phyloP scores from a whole-genome alignment of 2,113 vertebrate species.

The Varanus salvator region DNA sequence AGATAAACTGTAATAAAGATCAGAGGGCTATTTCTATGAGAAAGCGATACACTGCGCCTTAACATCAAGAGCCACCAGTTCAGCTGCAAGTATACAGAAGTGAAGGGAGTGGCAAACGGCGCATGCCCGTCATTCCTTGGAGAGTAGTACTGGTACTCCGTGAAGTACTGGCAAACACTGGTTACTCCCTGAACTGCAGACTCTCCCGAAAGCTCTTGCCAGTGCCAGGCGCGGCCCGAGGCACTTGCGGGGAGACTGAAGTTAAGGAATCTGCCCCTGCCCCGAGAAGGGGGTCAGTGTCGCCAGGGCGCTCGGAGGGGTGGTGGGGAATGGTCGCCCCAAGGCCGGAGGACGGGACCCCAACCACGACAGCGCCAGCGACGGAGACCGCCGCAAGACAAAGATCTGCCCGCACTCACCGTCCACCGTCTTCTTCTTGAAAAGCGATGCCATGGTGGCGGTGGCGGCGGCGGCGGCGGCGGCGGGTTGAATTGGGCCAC shows the following conservation, averaged over 20 bases:
- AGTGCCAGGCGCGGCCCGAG: background rate
- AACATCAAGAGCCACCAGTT: background rate
- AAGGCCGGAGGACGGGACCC: too few species aligned
- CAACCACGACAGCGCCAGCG: too few species aligned
- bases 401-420: constrained; percentile 78
- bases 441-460: constrained; percentile 87
- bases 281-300: background rate
- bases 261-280: background rate
- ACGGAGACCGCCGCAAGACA: background rate
- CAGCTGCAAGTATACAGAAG: background rate
- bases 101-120: background rate
- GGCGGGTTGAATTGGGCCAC: background rate
- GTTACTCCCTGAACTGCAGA: background rate
- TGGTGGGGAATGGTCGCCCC: too few species aligned
- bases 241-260: too few species aligned
- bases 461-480: background rate
- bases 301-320: background rate
- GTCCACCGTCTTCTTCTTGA: constrained; percentile 96
- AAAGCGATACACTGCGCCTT: background rate
- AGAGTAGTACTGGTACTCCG: background rate
- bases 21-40: background rate
- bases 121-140: too few species aligned
- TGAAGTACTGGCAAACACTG: background rate
- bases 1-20: background rate
- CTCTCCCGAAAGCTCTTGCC: background rate